A percentile compares a stretch with the other conserved stretches of the same genome.
Evolutionary conservation across 2,113 vertebrate genomes (phyloP).

Genomic region (Bufo gargarizans): DNA sequence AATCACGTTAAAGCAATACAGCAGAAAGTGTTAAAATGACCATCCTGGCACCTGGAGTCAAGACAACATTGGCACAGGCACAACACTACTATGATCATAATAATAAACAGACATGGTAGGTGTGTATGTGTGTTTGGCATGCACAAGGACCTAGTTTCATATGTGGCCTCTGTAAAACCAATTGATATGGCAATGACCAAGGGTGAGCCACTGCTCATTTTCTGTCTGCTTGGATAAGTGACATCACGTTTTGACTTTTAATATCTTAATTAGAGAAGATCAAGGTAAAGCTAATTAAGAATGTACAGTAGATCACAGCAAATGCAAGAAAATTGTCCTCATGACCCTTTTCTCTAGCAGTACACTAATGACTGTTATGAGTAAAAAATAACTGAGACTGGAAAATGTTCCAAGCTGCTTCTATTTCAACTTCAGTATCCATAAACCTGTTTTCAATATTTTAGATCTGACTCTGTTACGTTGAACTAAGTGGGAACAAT

Average conservation of each 20-base stretch:
- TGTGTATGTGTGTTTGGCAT: too few relatives aligned
- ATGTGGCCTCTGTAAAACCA: not conserved
- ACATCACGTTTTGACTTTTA: not conserved
- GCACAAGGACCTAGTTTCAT: not conserved
- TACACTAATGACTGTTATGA: not conserved
- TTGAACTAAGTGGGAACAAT: slow-evolving; percentile 71
- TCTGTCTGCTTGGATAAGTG: not conserved
- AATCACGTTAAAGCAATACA: too few relatives aligned
- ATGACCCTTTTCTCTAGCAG: not conserved
- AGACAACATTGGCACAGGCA: too few relatives aligned
- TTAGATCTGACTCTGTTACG: slow-evolving; percentile 69
- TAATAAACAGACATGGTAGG: too few relatives aligned
- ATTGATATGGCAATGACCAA: not conserved
- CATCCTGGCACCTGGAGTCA: too few relatives aligned
- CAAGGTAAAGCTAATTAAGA: not conserved
- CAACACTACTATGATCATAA: too few relatives aligned
- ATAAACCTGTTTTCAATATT: slow-evolving; percentile 68
- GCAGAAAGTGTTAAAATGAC: too few relatives aligned
- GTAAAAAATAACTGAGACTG: not conserved
- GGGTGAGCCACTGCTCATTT: not conserved
- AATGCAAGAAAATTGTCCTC: not conserved
- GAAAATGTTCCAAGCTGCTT: slow-evolving; percentile 21
- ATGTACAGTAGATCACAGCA: not conserved
- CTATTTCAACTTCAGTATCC: slow-evolving; percentile 28
- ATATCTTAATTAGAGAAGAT: not conserved